phyloP scores from a whole-genome alignment of 2,888 invertebrate species.

The Drosophila macrospina region DNA sequence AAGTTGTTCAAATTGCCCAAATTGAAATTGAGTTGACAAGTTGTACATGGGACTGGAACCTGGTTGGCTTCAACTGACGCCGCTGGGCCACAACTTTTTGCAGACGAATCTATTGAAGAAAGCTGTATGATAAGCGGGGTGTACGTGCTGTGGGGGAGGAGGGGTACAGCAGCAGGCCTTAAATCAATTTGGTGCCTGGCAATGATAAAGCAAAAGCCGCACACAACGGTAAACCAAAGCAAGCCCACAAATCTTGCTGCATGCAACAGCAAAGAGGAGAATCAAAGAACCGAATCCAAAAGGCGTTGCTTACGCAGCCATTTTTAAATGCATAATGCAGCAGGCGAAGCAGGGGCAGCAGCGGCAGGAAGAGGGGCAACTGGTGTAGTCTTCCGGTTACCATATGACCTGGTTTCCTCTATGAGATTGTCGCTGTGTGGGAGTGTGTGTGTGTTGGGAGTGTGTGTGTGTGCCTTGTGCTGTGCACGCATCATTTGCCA shows the following conservation, averaged over 20 bases:
- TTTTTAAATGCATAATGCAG: slow-evolving; percentile 76
- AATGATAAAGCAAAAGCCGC: slow-evolving; percentile 50
- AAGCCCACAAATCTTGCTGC: slow-evolving; percentile 60
- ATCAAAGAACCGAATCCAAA: slow-evolving; percentile 4
- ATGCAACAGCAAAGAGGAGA: slow-evolving; percentile 14
- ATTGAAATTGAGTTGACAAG: slow-evolving; percentile 82
- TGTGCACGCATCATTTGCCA: slow-evolving; percentile 66
- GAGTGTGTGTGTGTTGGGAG: slow-evolving; percentile 18
- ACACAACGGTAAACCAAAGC: slow-evolving; percentile 54
- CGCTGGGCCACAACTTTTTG: slow-evolving; percentile 9
- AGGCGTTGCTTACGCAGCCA: slow-evolving; percentile 72
- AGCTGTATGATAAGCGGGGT: not conserved
- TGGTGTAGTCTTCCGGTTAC: slow-evolving; percentile 33
- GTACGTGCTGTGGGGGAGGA: too few species aligned
- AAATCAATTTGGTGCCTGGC: slow-evolving; percentile 69
- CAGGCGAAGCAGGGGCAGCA: not conserved
- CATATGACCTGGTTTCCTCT: slow-evolving; percentile 55
- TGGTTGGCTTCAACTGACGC: slow-evolving; percentile 33
- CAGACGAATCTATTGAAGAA: slow-evolving; percentile 8
- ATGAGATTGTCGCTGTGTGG: slow-evolving; percentile 26
- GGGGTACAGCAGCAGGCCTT: slow-evolving; percentile 41
- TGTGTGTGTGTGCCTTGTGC: slow-evolving; percentile 6
- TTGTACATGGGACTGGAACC: slow-evolving; percentile 58
- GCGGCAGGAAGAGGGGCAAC: not conserved
- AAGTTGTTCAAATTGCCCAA: slow-evolving; percentile 81